phyloP scores from a whole-genome alignment of 2,797 vertebrate genomes.

The Sebastes cheni region DNA sequence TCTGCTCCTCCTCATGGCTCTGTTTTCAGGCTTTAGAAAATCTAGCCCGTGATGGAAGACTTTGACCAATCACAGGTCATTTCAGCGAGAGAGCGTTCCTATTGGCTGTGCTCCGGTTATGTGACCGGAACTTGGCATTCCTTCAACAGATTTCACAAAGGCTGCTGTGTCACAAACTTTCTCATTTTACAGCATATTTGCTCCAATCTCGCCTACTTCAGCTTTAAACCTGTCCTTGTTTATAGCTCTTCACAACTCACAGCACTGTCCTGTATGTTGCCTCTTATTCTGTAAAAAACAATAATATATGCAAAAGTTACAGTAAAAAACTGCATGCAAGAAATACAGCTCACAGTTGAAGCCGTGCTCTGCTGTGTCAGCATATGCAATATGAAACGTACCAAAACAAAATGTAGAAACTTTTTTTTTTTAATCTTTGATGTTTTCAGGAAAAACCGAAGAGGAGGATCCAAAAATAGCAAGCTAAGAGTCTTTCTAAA shows the following conservation, averaged over 20 bases:
- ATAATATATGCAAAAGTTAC: too few species aligned
- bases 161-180: too few species aligned
- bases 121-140: too few species aligned
- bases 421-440: not conserved
- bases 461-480: constrained; percentile 45
- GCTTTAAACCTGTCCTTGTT: not conserved
- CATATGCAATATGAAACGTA: constrained; percentile 7
- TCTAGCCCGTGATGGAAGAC: too few species aligned
- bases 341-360: not conserved
- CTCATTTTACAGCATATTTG: too few species aligned
- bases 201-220: too few species aligned
- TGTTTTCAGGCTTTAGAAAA: too few species aligned
- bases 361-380: not conserved
- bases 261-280: not conserved
- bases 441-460: constrained; percentile 36
- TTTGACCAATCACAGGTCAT: too few species aligned
- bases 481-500: constrained; percentile 23
- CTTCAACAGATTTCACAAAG: too few species aligned
- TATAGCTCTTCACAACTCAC: not conserved
- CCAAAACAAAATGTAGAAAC: constrained; percentile 22
- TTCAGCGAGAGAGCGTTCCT: too few species aligned
- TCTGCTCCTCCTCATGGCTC: fast-evolving
- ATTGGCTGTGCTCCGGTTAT: too few species aligned
- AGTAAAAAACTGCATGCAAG: not conserved
- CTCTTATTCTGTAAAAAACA: not conserved